Base-by-base conservation (phyloP, 2,113 vertebrate species). In the Protomyctophum bolini region DNA sequence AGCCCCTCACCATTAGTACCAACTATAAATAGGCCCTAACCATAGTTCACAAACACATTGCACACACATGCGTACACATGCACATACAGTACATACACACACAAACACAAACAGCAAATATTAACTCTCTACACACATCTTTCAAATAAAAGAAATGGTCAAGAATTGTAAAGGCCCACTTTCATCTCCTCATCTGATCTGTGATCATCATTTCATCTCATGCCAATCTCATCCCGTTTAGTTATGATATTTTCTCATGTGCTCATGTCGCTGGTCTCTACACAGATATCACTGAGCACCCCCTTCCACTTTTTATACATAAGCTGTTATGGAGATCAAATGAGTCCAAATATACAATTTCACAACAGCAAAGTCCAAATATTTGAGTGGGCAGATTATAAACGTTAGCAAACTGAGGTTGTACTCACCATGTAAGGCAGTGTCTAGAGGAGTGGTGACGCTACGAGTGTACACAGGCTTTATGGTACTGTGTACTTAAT, bases 1-100 rank as follows among this genome's bases (percentile, higher is more conserved):
- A 84, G 82, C 82, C 75, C 83, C 56, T 84, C 75, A 89, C 91
- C 83, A 84, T 84, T 75, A 80, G 66, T 66, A 73, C 61, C 21
- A 54, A 68, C 83, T 92, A 91, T 87, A 91, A 89, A 92, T 91
- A 41, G 33, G 33, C 33, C 33, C 33, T 41, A 92, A 87, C 81
- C 51, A 10, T 49, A 72, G 48, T 51, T 76, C 57, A 67, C 68
- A 85, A 79, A 82, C 68, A 72, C 58, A 45, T 29, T 41, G 41
- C 58, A 56, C 54, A 56, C 54, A 56, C 50, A 28, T 21, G 21
- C 52, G 6, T 47, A 55, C 62, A 62, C 50, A 46, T 47, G 47
- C 10, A 10, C 10, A 66, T 28, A 55, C n/a, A 57, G 55, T 28
- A 55, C n/a, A 57, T 51, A 65, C 63, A 52, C 49, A 65, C 63